Percentiles rank a stretch among this genome's conserved stretches.
Conservation (phyloP, 2,888 invertebrate species). For the Folsomia candida region DNA sequence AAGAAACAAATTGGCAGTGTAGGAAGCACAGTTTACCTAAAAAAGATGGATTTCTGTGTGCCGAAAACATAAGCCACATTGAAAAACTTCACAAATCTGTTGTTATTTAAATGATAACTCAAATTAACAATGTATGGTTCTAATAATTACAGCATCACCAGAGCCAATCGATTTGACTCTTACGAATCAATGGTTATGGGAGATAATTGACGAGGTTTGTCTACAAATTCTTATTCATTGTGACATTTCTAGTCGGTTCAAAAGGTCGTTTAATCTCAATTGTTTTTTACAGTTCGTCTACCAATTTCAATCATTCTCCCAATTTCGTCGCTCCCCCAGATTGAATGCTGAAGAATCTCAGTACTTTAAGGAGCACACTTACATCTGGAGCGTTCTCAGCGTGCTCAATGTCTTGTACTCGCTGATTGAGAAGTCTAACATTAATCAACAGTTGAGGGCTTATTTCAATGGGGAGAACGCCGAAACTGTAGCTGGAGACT, state of each 20-base stretch:
- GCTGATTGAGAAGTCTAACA: conserved; percentile 95
- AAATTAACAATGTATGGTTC: background rate
- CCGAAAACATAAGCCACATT: background rate
- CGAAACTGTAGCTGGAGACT: conserved; percentile 91
- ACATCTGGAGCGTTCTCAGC: conserved; percentile 90
- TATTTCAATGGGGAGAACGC: conserved; percentile 83
- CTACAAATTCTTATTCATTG: no score
- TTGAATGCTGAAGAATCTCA: conserved; percentile 45
- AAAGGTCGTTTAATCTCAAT: no score
- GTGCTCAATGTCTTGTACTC: conserved; percentile 97
- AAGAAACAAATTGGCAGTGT: background rate
- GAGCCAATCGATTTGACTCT: conserved; percentile 84
- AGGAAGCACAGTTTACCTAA: background rate
- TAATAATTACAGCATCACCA: conserved; percentile 64
- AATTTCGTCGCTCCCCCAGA: conserved; percentile 54
- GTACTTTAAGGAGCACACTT: conserved; percentile 57
- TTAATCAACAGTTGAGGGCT: conserved; percentile 64
- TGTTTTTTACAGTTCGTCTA: no score
- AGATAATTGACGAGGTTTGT: conserved; percentile 97
- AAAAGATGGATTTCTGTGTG: background rate
- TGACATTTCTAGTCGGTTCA: no score
- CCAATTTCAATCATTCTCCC: conserved; percentile 89
- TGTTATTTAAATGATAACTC: conserved; percentile 1
- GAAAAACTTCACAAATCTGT: no score
- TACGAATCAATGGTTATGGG: conserved; percentile 99